Conservation (phyloP, 2,797 vertebrate species). For the Myotis vivesi region DNA sequence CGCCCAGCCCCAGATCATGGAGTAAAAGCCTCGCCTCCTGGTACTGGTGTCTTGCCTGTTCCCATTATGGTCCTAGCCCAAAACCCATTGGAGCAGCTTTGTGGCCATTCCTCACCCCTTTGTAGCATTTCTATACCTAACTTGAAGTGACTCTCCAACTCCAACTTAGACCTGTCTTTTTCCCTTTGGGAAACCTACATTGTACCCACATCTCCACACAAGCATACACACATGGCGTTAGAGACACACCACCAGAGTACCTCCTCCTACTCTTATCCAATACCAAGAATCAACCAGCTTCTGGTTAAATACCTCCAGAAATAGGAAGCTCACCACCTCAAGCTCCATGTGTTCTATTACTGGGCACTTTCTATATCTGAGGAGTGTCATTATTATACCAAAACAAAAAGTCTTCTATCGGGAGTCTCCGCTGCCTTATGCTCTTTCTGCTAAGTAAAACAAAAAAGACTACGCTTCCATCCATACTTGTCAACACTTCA, state of each 20-base stretch:
- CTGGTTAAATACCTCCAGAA: not conserved
- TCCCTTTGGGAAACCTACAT: not conserved
- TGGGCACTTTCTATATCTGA: not conserved
- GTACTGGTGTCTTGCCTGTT: not conserved
- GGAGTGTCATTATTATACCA: not conserved
- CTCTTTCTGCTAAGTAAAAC: not conserved
- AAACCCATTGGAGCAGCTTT: not conserved
- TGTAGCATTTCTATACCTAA: not conserved
- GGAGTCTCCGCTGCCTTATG: not conserved
- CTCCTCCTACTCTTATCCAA: not conserved
- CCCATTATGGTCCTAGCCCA: not conserved
- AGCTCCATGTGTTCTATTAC: not conserved
- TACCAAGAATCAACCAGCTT: not conserved
- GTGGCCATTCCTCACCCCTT: not conserved
- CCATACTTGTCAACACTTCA: conserved; percentile 2
- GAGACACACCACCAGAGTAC: not conserved
- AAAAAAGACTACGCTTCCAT: not conserved
- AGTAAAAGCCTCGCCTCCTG: not conserved
- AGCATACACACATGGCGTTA: not conserved
- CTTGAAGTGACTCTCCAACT: not conserved
- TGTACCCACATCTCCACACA: not conserved
- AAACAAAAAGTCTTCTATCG: conserved; percentile 11
- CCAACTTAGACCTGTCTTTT: not conserved
- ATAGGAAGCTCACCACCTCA: not conserved
- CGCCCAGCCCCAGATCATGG: not conserved